A percentile compares a stretch with the other conserved stretches of the same genome.
Conservation (phyloP, 2,888 invertebrate genomes). For the Stenodema calcarata region DNA sequence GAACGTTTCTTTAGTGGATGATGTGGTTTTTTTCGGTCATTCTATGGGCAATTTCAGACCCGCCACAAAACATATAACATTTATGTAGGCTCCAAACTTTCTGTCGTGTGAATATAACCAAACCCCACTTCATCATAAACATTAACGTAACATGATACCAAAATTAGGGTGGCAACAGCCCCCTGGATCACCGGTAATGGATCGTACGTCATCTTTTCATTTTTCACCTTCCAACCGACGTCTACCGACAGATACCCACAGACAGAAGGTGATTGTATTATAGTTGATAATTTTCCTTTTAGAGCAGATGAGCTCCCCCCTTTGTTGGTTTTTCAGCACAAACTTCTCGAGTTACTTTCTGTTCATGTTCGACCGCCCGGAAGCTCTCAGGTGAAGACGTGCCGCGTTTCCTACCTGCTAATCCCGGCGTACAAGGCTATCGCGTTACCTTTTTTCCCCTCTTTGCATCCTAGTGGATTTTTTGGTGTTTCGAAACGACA, state of each 20-base stretch:
- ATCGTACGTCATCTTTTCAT: neutral
- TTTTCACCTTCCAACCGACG: neutral
- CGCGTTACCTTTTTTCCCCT: constrained; percentile 15
- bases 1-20: too few species aligned
- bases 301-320: neutral
- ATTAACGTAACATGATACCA: neutral
- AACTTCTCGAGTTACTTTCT: constrained; percentile 18
- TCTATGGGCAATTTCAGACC: neutral
- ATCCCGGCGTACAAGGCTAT: constrained; percentile 25
- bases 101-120: neutral
- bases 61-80: neutral
- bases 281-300: constrained; percentile 8
- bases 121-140: neutral
- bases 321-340: constrained; percentile 19
- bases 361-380: constrained; percentile 31
- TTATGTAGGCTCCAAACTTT: neutral
- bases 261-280: neutral
- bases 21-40: too few species aligned
- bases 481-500: neutral
- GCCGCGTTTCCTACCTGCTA: constrained; percentile 36
- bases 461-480: neutral
- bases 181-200: neutral
- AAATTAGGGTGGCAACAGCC: neutral
- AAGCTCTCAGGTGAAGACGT: constrained; percentile 14
- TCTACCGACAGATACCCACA: neutral